Evolutionary conservation across 2,888 invertebrate species (phyloP).

Genomic region (Drosophila robusta): DNA sequence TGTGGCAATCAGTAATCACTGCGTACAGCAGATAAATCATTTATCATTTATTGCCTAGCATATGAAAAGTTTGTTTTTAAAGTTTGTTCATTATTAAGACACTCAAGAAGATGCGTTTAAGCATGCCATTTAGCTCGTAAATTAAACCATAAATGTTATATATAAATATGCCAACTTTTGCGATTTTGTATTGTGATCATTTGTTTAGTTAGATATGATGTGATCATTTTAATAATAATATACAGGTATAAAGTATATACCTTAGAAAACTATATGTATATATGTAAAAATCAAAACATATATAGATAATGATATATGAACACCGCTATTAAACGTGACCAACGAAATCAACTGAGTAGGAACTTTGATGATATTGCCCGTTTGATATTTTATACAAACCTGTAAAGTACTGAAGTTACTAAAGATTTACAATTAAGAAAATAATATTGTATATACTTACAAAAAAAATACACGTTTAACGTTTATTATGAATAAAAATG

Average conservation of each 20-base stretch:
- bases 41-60: neutral
- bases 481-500: conserved; percentile 51
- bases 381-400: conserved; percentile 62
- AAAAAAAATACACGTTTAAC: conserved; percentile 11
- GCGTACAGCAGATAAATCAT: too few relatives aligned
- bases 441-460: conserved; percentile 28
- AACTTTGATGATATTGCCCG: conserved; percentile 39
- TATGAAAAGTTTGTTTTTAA: neutral
- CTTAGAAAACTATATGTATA: conserved; percentile 24
- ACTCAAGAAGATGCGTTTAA: conserved; percentile 57
- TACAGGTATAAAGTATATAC: conserved; percentile 19
- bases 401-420: conserved; percentile 52
- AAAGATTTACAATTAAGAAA: conserved; percentile 27
- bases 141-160: conserved; percentile 7
- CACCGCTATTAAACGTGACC: conserved; percentile 65
- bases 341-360: conserved; percentile 50
- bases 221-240: conserved; percentile 32
- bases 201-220: conserved; percentile 51
- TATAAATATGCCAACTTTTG: conserved; percentile 10
- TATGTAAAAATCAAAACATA: neutral
- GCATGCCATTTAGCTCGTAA: conserved; percentile 59
- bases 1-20: too few relatives aligned
- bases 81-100: conserved; percentile 23
- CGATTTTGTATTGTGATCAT: conserved; percentile 52
- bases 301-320: conserved; percentile 3